A percentile compares a stretch with the other conserved stretches of the same genome.
phyloP scores from a whole-genome alignment of 92 coral and sea anemone species.

The Nematostella vectensis region DNA sequence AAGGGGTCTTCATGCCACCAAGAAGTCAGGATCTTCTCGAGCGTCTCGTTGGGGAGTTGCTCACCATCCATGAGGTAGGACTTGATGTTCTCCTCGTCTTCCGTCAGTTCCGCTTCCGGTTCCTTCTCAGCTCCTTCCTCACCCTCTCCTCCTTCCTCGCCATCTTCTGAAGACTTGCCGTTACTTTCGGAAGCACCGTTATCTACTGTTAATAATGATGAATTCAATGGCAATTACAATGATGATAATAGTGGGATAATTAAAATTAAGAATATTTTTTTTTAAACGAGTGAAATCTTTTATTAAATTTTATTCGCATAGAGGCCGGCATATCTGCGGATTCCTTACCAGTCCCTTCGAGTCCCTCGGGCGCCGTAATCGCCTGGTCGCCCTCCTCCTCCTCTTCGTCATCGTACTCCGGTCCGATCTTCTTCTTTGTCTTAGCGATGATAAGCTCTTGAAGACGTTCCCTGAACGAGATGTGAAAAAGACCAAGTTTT shows the following conservation, averaged over 20 bases:
- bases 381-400: constrained; percentile 49
- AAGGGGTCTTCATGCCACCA: constrained; percentile 99
- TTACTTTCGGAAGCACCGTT: constrained; percentile 11
- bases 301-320: too few species aligned
- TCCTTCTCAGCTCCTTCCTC: constrained; percentile 45
- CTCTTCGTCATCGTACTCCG: constrained; percentile 91
- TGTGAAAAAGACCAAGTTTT: constrained; percentile 90
- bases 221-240: neutral
- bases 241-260: too few species aligned
- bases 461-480: constrained; percentile 85
- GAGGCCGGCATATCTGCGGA: too few species aligned
- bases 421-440: constrained; percentile 95
- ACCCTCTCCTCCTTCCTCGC: constrained; percentile 25
- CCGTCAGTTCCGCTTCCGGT: constrained; percentile 66
- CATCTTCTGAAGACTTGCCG: constrained; percentile 42
- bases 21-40: constrained; percentile 74
- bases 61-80: constrained; percentile 80
- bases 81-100: constrained; percentile 83
- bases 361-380: constrained; percentile 47
- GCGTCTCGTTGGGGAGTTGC: constrained; percentile 57
- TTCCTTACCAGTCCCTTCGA: constrained; percentile 52
- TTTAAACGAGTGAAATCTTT: too few species aligned
- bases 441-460: constrained; percentile 97
- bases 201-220: neutral
- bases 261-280: too few species aligned